phyloP scores from a whole-genome alignment of 2,797 vertebrate species.

The Microcaecilia unicolor region DNA sequence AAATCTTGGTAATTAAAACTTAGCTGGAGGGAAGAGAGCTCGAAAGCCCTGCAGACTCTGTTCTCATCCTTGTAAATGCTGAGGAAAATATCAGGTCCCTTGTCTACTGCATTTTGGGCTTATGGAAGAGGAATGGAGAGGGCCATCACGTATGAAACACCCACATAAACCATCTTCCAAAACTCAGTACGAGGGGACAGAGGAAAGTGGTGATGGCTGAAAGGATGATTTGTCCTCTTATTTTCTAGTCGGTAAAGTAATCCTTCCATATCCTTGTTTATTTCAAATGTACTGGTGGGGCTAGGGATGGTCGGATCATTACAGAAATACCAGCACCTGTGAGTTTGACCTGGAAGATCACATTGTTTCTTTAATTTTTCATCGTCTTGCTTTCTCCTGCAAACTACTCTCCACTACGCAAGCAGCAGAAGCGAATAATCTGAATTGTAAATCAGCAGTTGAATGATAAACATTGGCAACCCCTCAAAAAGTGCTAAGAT shows the following conservation, averaged over 20 bases:
- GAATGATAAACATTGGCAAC: slow-evolving; percentile 32
- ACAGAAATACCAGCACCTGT: slow-evolving; percentile 31
- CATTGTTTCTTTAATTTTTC: slow-evolving; percentile 6
- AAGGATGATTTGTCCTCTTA: slow-evolving; percentile 41
- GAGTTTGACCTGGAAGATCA: slow-evolving; percentile 10
- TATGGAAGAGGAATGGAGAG: background rate
- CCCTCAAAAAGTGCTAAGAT: slow-evolving; percentile 28
- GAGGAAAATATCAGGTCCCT: no score
- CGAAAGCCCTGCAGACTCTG: no score
- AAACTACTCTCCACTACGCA: slow-evolving; percentile 10
- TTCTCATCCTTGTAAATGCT: no score
- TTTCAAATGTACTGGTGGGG: slow-evolving; percentile 30
- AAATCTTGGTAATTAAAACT: no score
- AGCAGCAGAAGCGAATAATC: slow-evolving; percentile 21
- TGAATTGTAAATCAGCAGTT: slow-evolving; percentile 37
- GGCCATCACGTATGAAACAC: slow-evolving; percentile 19
- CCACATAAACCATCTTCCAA: no score
- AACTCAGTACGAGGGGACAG: no score
- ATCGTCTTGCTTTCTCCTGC: slow-evolving; percentile 1
- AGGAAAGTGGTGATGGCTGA: no score
- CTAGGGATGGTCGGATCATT: slow-evolving; percentile 21
- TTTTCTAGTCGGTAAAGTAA: slow-evolving; percentile 35
- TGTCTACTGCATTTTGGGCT: no score
- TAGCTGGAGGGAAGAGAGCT: no score
- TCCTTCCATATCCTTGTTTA: slow-evolving; percentile 34